Percentiles rank a stretch among this genome's conserved stretches.
Conservation (phyloP, 2,113 vertebrate species). For the Grammomys dolichurus region DNA sequence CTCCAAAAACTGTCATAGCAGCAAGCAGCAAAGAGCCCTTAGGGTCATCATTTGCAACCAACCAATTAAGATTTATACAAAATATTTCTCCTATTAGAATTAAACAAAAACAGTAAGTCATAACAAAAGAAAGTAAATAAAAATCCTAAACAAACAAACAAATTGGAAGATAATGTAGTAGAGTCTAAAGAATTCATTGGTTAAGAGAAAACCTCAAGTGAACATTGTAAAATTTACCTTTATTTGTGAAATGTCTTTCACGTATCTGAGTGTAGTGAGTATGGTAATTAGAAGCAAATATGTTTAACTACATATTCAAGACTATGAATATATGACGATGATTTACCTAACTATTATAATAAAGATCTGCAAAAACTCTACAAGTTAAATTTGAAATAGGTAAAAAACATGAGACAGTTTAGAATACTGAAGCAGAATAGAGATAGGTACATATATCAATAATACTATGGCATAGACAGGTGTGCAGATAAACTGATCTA, state of each 20-base stretch:
- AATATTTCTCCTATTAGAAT: neutral
- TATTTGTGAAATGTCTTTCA: neutral
- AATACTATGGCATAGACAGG: neutral
- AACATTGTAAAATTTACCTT: neutral
- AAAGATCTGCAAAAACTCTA: neutral
- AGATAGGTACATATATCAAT: neutral
- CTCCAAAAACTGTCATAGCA: neutral
- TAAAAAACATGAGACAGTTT: neutral
- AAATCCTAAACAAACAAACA: neutral
- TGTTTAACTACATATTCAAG: neutral
- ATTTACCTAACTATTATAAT: neutral
- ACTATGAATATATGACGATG: slow-evolving; percentile 3
- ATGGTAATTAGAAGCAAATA: slow-evolving; percentile 1
- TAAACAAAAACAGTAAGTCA: neutral
- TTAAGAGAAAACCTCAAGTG: neutral
- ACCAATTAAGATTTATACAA: neutral
- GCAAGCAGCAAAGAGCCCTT: neutral
- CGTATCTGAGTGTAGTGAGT: neutral
- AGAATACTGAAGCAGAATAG: neutral
- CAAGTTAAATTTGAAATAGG: neutral
- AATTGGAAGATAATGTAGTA: neutral
- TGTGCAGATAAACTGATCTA: neutral
- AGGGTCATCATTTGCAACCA: neutral
- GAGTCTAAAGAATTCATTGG: neutral
- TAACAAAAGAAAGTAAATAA: slow-evolving; percentile 4